Percentiles rank a stretch among this genome's conserved stretches.
Evolutionary conservation across 2,797 vertebrate genomes (phyloP).

Genomic region (Trachurus trachurus): DNA sequence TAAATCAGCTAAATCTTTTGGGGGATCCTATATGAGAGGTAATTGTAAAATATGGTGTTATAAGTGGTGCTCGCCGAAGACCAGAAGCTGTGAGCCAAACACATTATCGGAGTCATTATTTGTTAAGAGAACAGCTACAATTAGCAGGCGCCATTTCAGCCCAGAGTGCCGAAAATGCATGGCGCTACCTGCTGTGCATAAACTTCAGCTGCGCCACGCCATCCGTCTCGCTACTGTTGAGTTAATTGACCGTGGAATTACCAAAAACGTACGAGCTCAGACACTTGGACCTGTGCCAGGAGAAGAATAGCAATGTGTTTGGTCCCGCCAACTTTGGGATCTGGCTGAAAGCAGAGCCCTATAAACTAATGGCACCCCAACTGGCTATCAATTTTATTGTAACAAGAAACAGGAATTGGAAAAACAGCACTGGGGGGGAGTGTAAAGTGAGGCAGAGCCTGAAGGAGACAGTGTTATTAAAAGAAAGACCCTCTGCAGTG

Average conservation of each 20-base stretch:
- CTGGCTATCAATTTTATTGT: constrained; percentile 20
- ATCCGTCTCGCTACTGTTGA: background rate
- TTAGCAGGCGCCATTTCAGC: constrained; percentile 3
- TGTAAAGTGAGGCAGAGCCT: background rate
- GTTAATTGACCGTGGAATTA: constrained; percentile 14
- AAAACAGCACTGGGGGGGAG: background rate
- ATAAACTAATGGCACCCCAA: constrained; percentile 7
- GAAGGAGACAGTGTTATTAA: background rate
- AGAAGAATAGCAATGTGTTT: constrained; percentile 37
- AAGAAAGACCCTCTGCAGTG: background rate
- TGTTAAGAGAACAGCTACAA: background rate
- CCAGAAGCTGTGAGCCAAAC: constrained; percentile 18
- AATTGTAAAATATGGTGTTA: constrained; percentile 27
- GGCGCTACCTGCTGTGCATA: constrained; percentile 5
- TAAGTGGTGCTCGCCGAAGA: constrained; percentile 27
- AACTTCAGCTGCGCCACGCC: background rate
- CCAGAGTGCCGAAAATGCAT: constrained; percentile 25
- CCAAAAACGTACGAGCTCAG: constrained; percentile 13
- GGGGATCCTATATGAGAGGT: constrained; percentile 20
- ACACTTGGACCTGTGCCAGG: constrained; percentile 24
- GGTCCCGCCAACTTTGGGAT: constrained; percentile 22
- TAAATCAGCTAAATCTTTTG: constrained; percentile 34
- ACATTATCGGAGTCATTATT: constrained; percentile 15
- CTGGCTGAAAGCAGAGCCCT: constrained; percentile 9
- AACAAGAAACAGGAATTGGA: constrained; percentile 1